Percentiles rank a stretch among this genome's conserved stretches.
Evolutionary conservation across 2,888 invertebrate species (phyloP).

Genomic region (Orthosia incerta): DNA sequence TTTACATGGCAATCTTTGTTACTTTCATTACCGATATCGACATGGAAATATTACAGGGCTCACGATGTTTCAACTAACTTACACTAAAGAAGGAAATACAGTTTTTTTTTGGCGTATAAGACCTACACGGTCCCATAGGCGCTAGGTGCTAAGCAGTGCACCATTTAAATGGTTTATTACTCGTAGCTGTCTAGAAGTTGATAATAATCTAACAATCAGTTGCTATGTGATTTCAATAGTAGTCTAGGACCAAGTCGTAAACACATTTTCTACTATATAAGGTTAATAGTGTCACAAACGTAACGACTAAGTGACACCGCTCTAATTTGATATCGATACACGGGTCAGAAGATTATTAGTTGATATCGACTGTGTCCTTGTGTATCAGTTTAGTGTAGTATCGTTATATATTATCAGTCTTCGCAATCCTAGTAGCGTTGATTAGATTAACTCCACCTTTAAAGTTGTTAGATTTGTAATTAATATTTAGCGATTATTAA

Average conservation of each 20-base stretch:
- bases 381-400: constrained; percentile 32
- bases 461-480: constrained; percentile 35
- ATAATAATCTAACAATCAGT: background rate
- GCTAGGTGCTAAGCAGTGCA: no score
- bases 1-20: no score
- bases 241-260: constrained; percentile 9
- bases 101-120: no score
- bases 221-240: background rate
- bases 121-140: no score
- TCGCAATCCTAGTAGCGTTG: constrained; percentile 51
- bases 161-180: background rate
- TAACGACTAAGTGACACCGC: constrained; percentile 29
- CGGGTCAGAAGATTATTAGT: constrained; percentile 57
- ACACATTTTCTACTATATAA: constrained; percentile 29
- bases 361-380: constrained; percentile 50
- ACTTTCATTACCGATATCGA: no score
- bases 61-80: no score
- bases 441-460: constrained; percentile 55
- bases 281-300: constrained; percentile 13
- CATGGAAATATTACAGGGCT: no score
- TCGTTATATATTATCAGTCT: constrained; percentile 44
- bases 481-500: constrained; percentile 3
- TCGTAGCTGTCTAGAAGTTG: background rate
- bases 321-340: constrained; percentile 54
- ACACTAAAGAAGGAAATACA: no score